phyloP scores from a whole-genome alignment of 2,113 vertebrate genomes.

The Pseudonaja textilis region DNA sequence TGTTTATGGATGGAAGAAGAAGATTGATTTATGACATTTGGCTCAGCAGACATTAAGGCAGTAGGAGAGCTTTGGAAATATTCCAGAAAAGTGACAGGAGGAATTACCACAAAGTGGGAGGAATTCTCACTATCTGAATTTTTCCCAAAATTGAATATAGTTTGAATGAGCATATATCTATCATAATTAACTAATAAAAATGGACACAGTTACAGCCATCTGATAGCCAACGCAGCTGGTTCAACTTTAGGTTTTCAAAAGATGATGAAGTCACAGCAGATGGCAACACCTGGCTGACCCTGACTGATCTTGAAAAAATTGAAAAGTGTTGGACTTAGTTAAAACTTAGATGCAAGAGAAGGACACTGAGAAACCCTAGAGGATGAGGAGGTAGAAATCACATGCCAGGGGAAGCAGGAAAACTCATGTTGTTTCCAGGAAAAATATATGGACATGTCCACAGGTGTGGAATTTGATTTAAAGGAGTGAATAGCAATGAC shows the following conservation, averaged over 20 bases:
- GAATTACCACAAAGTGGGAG: slow-evolving; percentile 38
- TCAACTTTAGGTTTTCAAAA: neutral
- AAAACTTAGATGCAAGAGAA: neutral
- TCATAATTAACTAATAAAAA: neutral
- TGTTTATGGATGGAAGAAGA: slow-evolving; percentile 31
- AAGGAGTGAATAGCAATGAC: neutral
- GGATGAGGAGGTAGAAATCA: neutral
- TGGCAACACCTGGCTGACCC: neutral
- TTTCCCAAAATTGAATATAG: slow-evolving; percentile 15
- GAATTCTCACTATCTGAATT: slow-evolving; percentile 40
- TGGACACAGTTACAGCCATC: neutral
- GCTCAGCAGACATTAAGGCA: slow-evolving; percentile 12
- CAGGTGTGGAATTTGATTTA: neutral
- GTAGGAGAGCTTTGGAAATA: slow-evolving; percentile 36
- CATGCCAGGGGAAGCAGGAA: neutral
- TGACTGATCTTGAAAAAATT: neutral
- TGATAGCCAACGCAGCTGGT: neutral
- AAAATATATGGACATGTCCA: neutral
- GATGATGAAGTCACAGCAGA: neutral
- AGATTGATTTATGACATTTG: slow-evolving; percentile 16
- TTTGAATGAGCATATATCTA: neutral
- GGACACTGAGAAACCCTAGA: neutral
- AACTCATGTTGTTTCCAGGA: neutral
- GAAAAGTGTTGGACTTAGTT: neutral
- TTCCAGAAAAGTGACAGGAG: slow-evolving; percentile 29